Evolutionary conservation across 2,888 invertebrate species (phyloP).

Genomic region (Parascotia fuliginaria): DNA sequence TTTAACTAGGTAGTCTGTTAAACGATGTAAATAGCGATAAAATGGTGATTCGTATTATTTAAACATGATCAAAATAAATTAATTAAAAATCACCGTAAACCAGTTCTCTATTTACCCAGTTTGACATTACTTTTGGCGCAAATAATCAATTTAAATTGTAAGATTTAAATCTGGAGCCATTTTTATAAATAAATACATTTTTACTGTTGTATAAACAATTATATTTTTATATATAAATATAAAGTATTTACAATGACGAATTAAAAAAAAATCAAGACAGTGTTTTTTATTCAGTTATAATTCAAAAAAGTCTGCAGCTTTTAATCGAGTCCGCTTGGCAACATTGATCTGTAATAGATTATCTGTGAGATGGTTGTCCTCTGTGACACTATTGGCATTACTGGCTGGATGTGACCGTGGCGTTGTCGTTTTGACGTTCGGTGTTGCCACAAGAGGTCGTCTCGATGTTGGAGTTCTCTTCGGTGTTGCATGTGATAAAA

Average conservation of each 20-base stretch:
- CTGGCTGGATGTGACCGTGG: conserved; percentile 27
- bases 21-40: too few species aligned
- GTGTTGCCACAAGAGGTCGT: conserved; percentile 60
- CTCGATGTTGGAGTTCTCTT: conserved; percentile 51
- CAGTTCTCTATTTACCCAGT: too few species aligned
- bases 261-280: background rate
- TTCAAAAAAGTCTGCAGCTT: conserved; percentile 93
- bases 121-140: too few species aligned
- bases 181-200: background rate
- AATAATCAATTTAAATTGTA: too few species aligned
- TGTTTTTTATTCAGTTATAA: conserved; percentile 28
- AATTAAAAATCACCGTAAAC: too few species aligned
- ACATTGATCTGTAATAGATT: conserved; percentile 93
- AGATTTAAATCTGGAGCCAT: too few species aligned
- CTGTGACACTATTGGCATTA: conserved; percentile 42
- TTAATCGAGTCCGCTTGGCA: conserved; percentile 89
- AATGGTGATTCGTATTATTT: too few species aligned
- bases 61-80: too few species aligned
- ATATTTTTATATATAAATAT: too few species aligned
- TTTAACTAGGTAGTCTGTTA: too few species aligned
- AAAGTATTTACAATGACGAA: background rate
- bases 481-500: conserved; percentile 60
- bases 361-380: conserved; percentile 89
- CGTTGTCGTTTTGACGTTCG: conserved; percentile 40
- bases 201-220: background rate